Evolutionary conservation across 2,113 vertebrate species (phyloP).

Genomic region (Paramisgurnus dabryanus): DNA sequence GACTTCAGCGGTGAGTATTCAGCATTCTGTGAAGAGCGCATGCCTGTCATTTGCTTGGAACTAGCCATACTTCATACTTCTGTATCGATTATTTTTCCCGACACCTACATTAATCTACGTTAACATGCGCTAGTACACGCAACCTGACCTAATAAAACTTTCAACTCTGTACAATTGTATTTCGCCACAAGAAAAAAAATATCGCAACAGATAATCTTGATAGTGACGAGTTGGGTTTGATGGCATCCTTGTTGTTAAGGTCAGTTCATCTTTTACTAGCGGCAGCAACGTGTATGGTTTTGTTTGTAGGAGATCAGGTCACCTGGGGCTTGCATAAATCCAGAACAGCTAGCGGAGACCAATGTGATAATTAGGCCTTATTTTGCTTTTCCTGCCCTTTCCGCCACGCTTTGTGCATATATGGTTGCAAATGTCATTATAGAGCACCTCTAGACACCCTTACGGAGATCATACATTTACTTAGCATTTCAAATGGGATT

Average conservation of each 20-base stretch:
- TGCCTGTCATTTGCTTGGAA: neutral
- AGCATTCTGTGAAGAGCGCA: neutral
- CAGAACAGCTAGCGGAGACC: conserved; percentile 23
- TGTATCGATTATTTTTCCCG: neutral
- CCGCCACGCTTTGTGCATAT: conserved; percentile 23
- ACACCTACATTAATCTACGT: neutral
- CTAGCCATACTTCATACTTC: neutral
- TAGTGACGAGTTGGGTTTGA: conserved; percentile 17
- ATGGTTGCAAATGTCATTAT: conserved; percentile 56
- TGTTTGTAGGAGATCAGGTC: conserved; percentile 28
- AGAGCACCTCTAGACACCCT: conserved; percentile 55
- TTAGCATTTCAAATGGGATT: conserved; percentile 52
- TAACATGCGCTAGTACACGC: neutral
- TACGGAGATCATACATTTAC: conserved; percentile 35
- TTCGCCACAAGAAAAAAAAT: neutral
- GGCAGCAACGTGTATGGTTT: conserved; percentile 20
- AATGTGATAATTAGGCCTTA: conserved; percentile 52
- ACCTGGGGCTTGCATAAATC: conserved; percentile 42
- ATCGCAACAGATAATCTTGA: conserved; percentile 23
- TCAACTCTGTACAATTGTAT: conserved; percentile 5
- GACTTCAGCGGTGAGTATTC: conserved; percentile 83
- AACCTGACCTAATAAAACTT: conserved; percentile 13
- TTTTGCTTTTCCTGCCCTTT: conserved; percentile 53
- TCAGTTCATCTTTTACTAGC: conserved; percentile 33
- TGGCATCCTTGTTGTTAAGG: conserved; percentile 47